Conservation (phyloP, 23 tunicate genomes). For the Diplosoma virens region DNA sequence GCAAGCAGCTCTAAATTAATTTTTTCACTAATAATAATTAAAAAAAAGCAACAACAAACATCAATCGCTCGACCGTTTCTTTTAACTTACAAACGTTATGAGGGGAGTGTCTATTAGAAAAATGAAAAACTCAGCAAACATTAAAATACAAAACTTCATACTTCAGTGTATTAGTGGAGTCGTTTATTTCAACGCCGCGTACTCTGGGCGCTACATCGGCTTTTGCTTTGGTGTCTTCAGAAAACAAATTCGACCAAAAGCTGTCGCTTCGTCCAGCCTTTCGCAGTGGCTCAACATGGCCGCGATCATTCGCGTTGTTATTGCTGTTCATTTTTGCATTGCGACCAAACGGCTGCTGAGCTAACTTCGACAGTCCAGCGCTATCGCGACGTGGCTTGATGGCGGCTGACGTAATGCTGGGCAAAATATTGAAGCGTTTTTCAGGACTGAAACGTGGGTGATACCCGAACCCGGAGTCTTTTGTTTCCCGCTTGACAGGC, state of each 20-base stretch:
- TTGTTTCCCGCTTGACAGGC: neutral
- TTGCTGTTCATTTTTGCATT: constrained; percentile 23
- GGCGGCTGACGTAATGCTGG: neutral
- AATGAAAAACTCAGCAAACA: too few species aligned
- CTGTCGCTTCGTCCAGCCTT: constrained; percentile 21
- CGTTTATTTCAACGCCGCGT: too few species aligned
- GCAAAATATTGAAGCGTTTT: neutral
- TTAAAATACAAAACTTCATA: too few species aligned
- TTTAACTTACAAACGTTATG: too few species aligned
- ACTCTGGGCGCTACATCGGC: too few species aligned
- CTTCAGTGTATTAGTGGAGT: too few species aligned
- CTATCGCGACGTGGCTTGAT: neutral
- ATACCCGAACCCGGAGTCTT: neutral
- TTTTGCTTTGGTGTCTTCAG: neutral
- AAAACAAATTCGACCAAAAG: constrained; percentile 42
- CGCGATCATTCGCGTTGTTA: constrained; percentile 15
- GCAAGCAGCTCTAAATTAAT: too few species aligned
- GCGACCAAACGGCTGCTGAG: neutral
- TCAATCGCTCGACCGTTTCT: too few species aligned
- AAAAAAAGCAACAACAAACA: too few species aligned
- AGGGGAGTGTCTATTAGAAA: too few species aligned
- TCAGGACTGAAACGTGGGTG: constrained; percentile 22
- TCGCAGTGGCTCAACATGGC: constrained; percentile 21
- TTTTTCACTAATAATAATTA: too few species aligned
- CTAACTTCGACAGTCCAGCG: neutral